Conservation (phyloP, 1,140 invertebrate species). For the Kradibia gibbosae region DNA sequence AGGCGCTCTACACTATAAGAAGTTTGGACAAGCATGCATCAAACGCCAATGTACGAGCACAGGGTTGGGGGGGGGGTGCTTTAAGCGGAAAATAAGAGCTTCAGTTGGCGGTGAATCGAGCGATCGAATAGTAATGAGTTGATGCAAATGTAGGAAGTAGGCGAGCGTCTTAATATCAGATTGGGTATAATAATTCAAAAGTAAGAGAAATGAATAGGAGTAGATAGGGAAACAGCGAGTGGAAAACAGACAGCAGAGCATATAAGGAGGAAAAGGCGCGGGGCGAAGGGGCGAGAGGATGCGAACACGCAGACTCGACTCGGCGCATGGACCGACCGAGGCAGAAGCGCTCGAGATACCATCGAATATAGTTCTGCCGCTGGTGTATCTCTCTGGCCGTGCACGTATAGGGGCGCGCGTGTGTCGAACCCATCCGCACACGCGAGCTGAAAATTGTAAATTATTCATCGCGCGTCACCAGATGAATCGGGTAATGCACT, state of each 20-base stretch:
- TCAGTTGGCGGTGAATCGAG: too few relatives aligned
- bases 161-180: not conserved
- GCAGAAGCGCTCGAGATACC: conserved; percentile 49
- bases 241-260: not conserved
- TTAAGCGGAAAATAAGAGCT: too few relatives aligned
- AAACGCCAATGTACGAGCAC: too few relatives aligned
- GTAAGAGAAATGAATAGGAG: too few relatives aligned
- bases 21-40: too few relatives aligned
- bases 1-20: too few relatives aligned
- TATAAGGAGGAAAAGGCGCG: not conserved
- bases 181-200: conserved; percentile 13
- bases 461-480: conserved; percentile 59
- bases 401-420: too few relatives aligned
- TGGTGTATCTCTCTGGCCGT: not conserved
- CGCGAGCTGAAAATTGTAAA: conserved; percentile 57
- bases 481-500: conserved; percentile 60
- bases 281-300: not conserved
- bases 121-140: not conserved
- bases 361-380: conserved; percentile 57
- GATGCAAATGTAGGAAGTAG: not conserved
- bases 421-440: conserved; percentile 45
- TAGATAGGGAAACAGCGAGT: not conserved
- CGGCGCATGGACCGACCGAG: not conserved
- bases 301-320: conserved; percentile 4
- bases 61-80: too few relatives aligned